Evolutionary conservation across 2,888 invertebrate species (phyloP), one percentile per base, ranked within the genome.

Genomic region (Mesochorus sp.): DNA sequence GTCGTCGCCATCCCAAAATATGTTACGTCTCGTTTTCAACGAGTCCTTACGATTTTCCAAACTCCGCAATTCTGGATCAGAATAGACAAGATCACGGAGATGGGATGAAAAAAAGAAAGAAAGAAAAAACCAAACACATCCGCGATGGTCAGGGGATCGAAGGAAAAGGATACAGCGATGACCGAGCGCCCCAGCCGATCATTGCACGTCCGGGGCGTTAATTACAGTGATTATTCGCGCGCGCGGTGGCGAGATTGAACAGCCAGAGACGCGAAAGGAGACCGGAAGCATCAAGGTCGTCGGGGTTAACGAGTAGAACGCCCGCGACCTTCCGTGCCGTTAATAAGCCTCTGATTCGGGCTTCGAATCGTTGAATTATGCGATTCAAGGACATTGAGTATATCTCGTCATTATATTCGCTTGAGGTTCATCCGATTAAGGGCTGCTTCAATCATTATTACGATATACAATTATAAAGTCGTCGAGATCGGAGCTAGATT

Each of bases 231-330:
- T 76, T 76, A 76, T 62, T 57, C 49, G 31, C 31, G n/a, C n/a
- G n/a, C n/a, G n/a, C 28, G 17, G 24, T 47, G 70, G 49, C 57
- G 70, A 70, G 57, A 70, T 31, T 17, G 64, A n/a, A n/a, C n/a
- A 47, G 21, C 39, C 39, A n/a, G 66, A 59, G 73, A 28, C n/a
- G 21, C 31, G 49, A 34, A 39, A 51, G 49, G 75, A 28, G 49
- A 70, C 64, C 76, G 76, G 76, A 76, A 76, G 70, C 47, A 57
- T 57, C 70, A 59, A 76, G 76, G 76, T 64, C 70, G 24, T 28
- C 28, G 42, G 76, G 76, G 76, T 76, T 76, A 76, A 76, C 76
- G 76, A 76, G 76, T 57, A 64, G 55, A 68, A 76, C 62, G 74
- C 51, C 17, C 62, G 14, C 55, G 75, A 68, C 68, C 75, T 70